phyloP scores from a whole-genome alignment of 2,888 invertebrate genomes.

The Eucera pruinosa region DNA sequence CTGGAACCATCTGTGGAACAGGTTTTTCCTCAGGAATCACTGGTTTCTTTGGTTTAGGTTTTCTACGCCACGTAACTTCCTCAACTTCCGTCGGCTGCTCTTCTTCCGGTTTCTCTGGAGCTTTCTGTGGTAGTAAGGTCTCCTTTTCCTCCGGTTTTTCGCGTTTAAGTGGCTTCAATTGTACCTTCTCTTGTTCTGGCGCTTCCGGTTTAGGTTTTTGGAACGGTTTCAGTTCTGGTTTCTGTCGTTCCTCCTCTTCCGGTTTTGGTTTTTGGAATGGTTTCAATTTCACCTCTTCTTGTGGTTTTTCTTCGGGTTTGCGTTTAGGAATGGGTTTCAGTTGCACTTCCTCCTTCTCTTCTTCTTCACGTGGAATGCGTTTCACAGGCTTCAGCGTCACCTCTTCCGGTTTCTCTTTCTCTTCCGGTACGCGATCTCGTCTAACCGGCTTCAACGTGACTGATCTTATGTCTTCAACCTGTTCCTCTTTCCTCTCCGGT shows the following conservation, averaged over 20 bases:
- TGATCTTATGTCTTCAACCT: constrained; percentile 68
- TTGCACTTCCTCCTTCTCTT: constrained; percentile 79
- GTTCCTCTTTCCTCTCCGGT: constrained; percentile 64
- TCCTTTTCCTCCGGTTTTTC: constrained; percentile 60
- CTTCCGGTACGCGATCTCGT: constrained; percentile 64
- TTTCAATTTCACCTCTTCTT: constrained; percentile 70
- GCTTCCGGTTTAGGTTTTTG: constrained; percentile 62
- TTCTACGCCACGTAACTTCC: constrained; percentile 18
- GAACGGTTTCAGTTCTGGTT: constrained; percentile 65
- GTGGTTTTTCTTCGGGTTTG: constrained; percentile 66
- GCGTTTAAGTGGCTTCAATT: constrained; percentile 71
- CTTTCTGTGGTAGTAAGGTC: constrained; percentile 54
- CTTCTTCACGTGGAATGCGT: constrained; percentile 80
- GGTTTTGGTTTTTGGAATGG: constrained; percentile 65
- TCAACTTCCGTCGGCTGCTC: constrained; percentile 65
- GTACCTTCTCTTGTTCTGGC: constrained; percentile 70
- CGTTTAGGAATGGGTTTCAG: constrained; percentile 58
- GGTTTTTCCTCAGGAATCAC: constrained; percentile 64
- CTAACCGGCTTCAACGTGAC: constrained; percentile 67
- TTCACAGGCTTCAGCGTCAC: constrained; percentile 80
- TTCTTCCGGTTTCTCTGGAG: constrained; percentile 58
- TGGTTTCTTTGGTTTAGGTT: constrained; percentile 51
- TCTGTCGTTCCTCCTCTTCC: constrained; percentile 64
- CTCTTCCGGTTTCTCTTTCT: constrained; percentile 69
- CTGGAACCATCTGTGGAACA: constrained; percentile 50